Base-by-base conservation (phyloP, 37 sponge, comb jelly and placozoan species). In the Axinella damicornis region DNA sequence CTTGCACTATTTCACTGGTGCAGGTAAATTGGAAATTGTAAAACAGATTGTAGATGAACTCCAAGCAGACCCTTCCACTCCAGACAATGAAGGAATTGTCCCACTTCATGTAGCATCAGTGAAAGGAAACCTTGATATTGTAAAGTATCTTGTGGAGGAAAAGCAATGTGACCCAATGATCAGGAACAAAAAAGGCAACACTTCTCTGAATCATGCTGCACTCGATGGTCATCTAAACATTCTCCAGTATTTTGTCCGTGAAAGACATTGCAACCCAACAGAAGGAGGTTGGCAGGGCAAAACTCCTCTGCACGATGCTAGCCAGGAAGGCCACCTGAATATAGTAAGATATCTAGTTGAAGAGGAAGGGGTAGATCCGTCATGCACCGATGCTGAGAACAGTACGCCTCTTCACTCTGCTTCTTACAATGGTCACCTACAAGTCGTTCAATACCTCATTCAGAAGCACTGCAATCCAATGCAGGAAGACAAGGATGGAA, bases 201-300 rank as follows among this genome's bases (percentile, higher is more conserved):
- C 69, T 57, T 58, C 86, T 2, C 53, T 85, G 11, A 78, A 85
- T 53, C 5, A 35, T 52, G 86, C 86, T 56, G 86, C 86, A 35
- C 24, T 33, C 21, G 57, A 69, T 35, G 86, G 86, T 24, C 69
- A 85, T 33, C 13, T 40, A 25, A 25, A 65, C 2, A 37, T 77
- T 21, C 60, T 85, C 1, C 28, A 56, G n/a, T 85, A 31, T 33
- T 32, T 85, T 1, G 20, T 76, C 27, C 17, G 2, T n/a, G 24
- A 46, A 37, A 17, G 1, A 53, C 37, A 58, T 6, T 70, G 73
- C 59, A 35, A 61, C 28, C 83, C 83, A 32, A 57, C 30, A 16
- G 33, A 33, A 19, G 53, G 46, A 27, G 62, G 52, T 38, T 16
- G 21, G 32, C 69, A 81, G 14, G 27, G 37, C 20, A 16, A 37